Conservation (phyloP, 2,888 invertebrate genomes). For the Amphipyra berbera region DNA sequence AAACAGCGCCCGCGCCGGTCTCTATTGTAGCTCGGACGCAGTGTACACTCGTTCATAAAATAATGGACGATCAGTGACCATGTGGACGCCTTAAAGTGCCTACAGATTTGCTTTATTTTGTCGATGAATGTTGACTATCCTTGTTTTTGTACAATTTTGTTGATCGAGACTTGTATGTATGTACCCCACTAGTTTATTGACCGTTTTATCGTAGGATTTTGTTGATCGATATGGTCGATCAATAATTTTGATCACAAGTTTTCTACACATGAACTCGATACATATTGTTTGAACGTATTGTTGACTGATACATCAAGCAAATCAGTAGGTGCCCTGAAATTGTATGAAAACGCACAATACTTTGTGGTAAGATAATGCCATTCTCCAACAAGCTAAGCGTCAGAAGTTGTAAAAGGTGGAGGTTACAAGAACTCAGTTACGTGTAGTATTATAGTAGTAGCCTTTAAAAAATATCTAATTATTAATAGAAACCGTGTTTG, state of each 20-base stretch:
- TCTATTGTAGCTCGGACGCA: conserved; percentile 9
- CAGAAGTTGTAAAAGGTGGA: conserved; percentile 2
- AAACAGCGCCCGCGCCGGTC: conserved; percentile 17
- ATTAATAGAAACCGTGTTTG: conserved; percentile 6
- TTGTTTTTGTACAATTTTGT: conserved; percentile 1
- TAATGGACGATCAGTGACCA: conserved; percentile 19
- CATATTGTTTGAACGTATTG: too few relatives aligned
- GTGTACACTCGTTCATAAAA: conserved; percentile 13
- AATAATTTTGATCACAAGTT: neutral
- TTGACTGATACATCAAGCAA: neutral
- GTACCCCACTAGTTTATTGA: neutral
- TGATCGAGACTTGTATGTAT: neutral
- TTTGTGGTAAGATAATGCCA: too few relatives aligned
- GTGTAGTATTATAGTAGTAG: conserved; percentile 2
- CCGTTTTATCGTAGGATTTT: neutral
- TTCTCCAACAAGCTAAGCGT: too few relatives aligned
- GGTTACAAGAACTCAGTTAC: conserved; percentile 9
- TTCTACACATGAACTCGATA: too few relatives aligned
- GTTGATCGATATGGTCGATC: neutral
- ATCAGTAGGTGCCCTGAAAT: neutral
- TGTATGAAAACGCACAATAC: too few relatives aligned
- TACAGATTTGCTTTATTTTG: conserved; percentile 7
- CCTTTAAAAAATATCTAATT: conserved; percentile 18
- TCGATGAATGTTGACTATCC: neutral
- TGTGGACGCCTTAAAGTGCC: conserved; percentile 5